phyloP scores from a whole-genome alignment of 1,140 invertebrate species.

The Tyrophagus putrescentiae region DNA sequence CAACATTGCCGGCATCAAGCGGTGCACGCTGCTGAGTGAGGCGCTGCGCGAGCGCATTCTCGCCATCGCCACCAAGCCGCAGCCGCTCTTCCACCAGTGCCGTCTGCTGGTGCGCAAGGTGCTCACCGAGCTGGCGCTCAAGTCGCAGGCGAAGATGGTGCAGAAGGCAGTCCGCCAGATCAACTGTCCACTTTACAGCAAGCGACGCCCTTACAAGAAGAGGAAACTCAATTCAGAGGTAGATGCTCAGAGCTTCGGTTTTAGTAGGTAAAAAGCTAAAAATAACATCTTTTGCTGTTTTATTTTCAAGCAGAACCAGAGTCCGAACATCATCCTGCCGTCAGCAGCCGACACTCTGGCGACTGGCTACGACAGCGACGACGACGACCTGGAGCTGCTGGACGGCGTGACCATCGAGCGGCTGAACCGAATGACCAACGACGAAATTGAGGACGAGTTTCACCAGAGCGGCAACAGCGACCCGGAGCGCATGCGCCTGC shows the following conservation, averaged over 20 bases:
- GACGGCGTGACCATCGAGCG: background rate
- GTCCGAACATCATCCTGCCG: too few species aligned
- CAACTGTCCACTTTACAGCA: background rate
- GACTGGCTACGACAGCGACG: too few species aligned
- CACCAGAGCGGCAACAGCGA: background rate
- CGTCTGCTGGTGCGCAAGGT: background rate
- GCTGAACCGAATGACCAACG: background rate
- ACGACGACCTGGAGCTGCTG: too few species aligned
- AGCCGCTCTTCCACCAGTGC: background rate
- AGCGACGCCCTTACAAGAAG: background rate
- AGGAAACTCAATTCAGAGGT: too few species aligned
- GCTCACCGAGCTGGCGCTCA: background rate
- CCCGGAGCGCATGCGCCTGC: background rate
- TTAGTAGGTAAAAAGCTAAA: too few species aligned
- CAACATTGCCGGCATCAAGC: conserved; percentile 14
- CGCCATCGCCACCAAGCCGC: background rate
- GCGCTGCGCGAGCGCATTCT: conserved; percentile 3
- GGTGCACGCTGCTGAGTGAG: conserved; percentile 13
- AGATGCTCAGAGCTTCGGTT: too few species aligned
- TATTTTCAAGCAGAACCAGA: too few species aligned
- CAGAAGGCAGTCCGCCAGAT: background rate
- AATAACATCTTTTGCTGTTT: too few species aligned
- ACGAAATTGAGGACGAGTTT: conserved; percentile 4
- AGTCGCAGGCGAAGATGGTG: background rate
- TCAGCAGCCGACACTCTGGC: too few species aligned